A percentile compares a stretch with the other conserved stretches of the same genome.
These are phyloP conservation scores for Sceloporus undulatus DNA, from an alignment of 2,113 vertebrate species.

Conservation along the genomic window DNA sequence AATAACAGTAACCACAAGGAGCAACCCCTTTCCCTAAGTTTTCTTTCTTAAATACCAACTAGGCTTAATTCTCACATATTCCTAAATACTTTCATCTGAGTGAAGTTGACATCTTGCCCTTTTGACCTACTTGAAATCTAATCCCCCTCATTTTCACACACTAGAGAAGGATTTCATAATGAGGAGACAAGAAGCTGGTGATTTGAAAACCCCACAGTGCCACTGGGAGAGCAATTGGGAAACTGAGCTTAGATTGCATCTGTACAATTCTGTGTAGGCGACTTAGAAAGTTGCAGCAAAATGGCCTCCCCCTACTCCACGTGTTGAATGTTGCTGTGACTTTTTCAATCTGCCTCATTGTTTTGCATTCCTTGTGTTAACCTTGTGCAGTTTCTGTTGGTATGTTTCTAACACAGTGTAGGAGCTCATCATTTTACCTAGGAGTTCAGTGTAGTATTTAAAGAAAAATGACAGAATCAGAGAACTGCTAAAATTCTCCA, in stretches of 20 bases:
- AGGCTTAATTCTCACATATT: too few species aligned
- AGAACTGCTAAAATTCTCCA: too few species aligned
- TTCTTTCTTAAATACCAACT: too few species aligned
- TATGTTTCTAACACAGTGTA: not conserved
- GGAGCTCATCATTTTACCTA: not conserved
- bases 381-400: not conserved
- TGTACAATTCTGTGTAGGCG: not conserved
- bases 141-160: not conserved
- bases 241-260: not conserved
- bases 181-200: not conserved
- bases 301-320: not conserved
- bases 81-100: too few species aligned
- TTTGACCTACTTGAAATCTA: not conserved
- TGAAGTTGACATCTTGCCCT: not conserved
- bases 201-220: not conserved
- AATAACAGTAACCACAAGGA: too few species aligned
- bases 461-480: not conserved
- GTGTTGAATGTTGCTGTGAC: not conserved
- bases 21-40: too few species aligned
- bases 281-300: not conserved
- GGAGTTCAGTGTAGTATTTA: not conserved
- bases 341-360: not conserved
- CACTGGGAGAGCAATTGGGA: not conserved
- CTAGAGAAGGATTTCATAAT: not conserved
- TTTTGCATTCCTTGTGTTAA: not conserved